phyloP scores from a whole-genome alignment of 2,888 invertebrate species.

The Pteria penguin region DNA sequence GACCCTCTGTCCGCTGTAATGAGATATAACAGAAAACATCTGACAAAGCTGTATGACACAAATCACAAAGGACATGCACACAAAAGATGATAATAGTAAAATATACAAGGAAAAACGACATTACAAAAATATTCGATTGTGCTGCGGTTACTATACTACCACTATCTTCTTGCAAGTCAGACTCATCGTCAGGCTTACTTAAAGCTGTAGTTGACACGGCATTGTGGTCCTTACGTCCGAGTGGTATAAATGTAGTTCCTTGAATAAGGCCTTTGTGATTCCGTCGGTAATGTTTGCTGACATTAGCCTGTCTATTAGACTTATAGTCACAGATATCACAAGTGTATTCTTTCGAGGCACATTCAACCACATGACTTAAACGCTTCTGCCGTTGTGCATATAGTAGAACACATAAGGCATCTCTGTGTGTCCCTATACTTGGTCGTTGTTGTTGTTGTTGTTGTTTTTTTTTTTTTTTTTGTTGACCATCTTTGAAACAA shows the following conservation, averaged over 20 bases:
- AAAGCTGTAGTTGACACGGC: no score
- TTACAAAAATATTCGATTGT: no score
- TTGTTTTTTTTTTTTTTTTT: no score
- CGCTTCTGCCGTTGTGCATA: not conserved
- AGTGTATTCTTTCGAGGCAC: not conserved
- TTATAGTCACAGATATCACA: not conserved
- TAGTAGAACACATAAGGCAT: constrained; percentile 2
- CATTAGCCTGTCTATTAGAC: not conserved
- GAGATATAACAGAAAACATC: not conserved
- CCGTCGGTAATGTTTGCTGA: not conserved
- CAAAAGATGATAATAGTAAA: no score
- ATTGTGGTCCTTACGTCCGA: not conserved
- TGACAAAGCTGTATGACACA: no score
- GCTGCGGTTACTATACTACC: no score
- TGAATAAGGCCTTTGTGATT: not conserved
- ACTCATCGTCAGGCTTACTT: not conserved
- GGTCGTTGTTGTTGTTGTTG: not conserved
- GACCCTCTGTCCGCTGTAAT: not conserved
- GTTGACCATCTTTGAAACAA: no score
- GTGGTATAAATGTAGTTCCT: not conserved
- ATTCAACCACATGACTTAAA: not conserved
- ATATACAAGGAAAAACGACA: no score
- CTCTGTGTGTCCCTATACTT: not conserved
- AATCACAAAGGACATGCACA: no score
- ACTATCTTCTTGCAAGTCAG: not conserved